A percentile compares a stretch with the other conserved stretches of the same genome.
Evolutionary conservation across 2,113 vertebrate genomes (phyloP).

Genomic region (Romanogobio albipinnatus): DNA sequence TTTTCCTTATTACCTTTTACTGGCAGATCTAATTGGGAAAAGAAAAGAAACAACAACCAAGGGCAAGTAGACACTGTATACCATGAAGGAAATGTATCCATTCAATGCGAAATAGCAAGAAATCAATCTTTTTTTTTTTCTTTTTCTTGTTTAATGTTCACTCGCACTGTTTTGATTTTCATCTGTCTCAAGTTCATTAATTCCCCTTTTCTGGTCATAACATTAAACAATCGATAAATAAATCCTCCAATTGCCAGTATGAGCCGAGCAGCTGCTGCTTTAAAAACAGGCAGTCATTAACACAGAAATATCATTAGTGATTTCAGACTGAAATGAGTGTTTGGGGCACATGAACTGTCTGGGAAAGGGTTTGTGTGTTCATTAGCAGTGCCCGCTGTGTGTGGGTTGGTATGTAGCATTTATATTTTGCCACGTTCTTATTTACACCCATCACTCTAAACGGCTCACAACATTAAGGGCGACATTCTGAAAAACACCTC

Average conservation of each 20-base stretch:
- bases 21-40: constrained; percentile 42
- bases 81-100: constrained; percentile 46
- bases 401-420: constrained; percentile 49
- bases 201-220: constrained; percentile 63
- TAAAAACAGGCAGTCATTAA: constrained; percentile 70
- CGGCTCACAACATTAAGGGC: constrained; percentile 53
- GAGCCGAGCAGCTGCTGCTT: constrained; percentile 51
- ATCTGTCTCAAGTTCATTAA: constrained; percentile 55
- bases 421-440: constrained; percentile 44
- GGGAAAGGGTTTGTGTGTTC: constrained; percentile 58
- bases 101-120: constrained; percentile 40
- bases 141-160: constrained; percentile 46
- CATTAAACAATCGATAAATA: constrained; percentile 63
- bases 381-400: constrained; percentile 53
- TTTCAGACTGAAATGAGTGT: constrained; percentile 64
- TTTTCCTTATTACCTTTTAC: constrained; percentile 55
- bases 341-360: constrained; percentile 60
- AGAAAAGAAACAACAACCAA: constrained; percentile 43
- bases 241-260: constrained; percentile 56
- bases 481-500: constrained; percentile 51
- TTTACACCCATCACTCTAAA: constrained; percentile 54
- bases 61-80: constrained; percentile 36
- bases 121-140: constrained; percentile 31
- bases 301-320: constrained; percentile 68
- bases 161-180: constrained; percentile 52